Base-by-base conservation (phyloP, 2,113 vertebrate genomes). In the Lepidiolamprologus cunningtoni region DNA sequence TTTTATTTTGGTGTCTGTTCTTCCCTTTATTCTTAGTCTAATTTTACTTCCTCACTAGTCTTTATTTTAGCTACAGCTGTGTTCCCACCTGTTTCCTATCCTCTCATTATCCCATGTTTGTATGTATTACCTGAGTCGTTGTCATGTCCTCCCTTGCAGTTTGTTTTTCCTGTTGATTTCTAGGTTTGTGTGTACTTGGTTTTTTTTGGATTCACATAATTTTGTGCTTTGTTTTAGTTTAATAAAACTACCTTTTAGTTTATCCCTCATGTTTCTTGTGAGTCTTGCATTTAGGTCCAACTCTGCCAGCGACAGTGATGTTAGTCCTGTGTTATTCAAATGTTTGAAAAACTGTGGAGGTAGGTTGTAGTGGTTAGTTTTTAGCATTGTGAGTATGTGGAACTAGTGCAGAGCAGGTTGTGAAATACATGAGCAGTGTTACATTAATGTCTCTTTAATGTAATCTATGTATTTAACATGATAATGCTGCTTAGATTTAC, bases 111-210 rank as follows among this genome's bases (percentile, higher is more conserved):
- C 58, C 1, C 16, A 4, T 63, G 58, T 63, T 63, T 63, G 58
- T 33, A 63, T 63, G 11, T 7, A 63, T 19, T 63, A 33, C 58
- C 16, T 4, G 28, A 19, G 1, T 63, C 3, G 1, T 19, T 63
- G 31, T 63, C 6, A 7, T 11, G 58, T 61, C 3, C 58, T 35
- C 5, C 57, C 57, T 63, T 33, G 0, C 16, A 63, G 28, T 63
- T 11, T 7, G 5, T 35, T 63, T 63, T 63, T 19, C 16, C 31
- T 11, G 16, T 63, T 33, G 3, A 63, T 63, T 63, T 63, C 9
- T 33, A 33, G 0, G 5, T 61, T 61, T 63, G 28, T 63, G 1
- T 7, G 16, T 1, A 4, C 16, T 63, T 61, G 14, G 0, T 4
- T 31, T 16, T 31, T 26, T 31, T 42, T 42, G 0, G 5, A 52